These are phyloP conservation scores for Diadegma fenestrale DNA, from an alignment of 2,888 invertebrate species.

Conservation along the genomic window DNA sequence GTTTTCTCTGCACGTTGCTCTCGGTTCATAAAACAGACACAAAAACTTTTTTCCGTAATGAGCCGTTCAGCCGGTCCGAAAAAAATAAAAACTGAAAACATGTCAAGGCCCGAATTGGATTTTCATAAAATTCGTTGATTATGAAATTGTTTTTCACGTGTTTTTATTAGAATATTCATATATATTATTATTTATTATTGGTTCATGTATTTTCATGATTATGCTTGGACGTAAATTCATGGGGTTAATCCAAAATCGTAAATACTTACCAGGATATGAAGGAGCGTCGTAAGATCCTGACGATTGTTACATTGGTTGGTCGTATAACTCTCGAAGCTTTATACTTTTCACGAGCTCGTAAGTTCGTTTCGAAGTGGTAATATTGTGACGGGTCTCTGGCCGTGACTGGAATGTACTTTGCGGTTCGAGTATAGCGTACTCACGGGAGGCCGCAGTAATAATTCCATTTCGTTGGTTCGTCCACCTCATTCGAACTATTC, in stretches of 20 bases:
- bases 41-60: neutral
- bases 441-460: slow-evolving; percentile 71
- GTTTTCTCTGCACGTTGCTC: neutral
- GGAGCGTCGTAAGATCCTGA: neutral
- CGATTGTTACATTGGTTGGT: neutral
- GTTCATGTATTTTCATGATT: neutral
- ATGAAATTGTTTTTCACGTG: neutral
- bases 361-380: slow-evolving; percentile 60
- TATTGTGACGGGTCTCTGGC: slow-evolving; percentile 47
- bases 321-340: neutral
- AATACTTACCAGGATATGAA: neutral
- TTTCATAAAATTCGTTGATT: neutral
- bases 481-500: slow-evolving; percentile 66
- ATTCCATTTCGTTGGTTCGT: slow-evolving; percentile 77
- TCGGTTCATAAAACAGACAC: neutral
- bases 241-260: neutral
- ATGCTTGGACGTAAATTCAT: neutral
- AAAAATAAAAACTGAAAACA: neutral
- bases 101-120: neutral
- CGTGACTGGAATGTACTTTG: slow-evolving; percentile 76
- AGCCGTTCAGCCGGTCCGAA: neutral
- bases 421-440: slow-evolving; percentile 55
- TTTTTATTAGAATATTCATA: neutral
- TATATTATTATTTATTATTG: no score
- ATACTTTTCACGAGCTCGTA: slow-evolving; percentile 53